phyloP scores from a whole-genome alignment of 2,888 invertebrate species.

The Sipunculus nudus region DNA sequence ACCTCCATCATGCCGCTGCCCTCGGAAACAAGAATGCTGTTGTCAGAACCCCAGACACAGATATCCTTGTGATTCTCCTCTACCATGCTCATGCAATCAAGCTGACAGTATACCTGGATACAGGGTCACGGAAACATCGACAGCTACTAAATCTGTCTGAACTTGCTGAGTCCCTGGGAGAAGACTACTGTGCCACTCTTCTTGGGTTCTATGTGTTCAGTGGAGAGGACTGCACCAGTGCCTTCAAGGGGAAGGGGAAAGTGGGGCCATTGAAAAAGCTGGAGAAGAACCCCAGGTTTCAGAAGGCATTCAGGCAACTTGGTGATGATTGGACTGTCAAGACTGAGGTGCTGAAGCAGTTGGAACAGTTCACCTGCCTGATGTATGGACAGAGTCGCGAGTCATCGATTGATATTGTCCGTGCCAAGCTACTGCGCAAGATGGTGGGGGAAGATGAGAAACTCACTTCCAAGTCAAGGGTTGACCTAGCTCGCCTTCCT shows the following conservation, averaged over 20 bases:
- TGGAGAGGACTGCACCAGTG: constrained; percentile 21
- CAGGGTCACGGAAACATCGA: constrained; percentile 17
- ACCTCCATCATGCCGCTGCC: constrained; percentile 3
- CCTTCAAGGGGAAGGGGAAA: constrained; percentile 28
- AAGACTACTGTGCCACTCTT: constrained; percentile 13
- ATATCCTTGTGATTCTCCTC: constrained; percentile 18
- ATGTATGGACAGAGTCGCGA: constrained; percentile 12
- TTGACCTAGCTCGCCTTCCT: constrained; percentile 25
- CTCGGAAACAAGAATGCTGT: constrained; percentile 16
- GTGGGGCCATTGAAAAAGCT: constrained; percentile 22
- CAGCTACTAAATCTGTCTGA: constrained; percentile 15
- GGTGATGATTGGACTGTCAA: constrained; percentile 14
- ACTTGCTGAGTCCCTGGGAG: constrained; percentile 11
- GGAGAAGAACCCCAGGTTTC: constrained; percentile 10
- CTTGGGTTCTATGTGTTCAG: constrained; percentile 21
- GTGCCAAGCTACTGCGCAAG: constrained; percentile 10
- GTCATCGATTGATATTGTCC: constrained; percentile 7
- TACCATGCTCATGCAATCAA: constrained; percentile 11
- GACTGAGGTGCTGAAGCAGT: neutral
- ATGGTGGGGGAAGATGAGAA: constrained; percentile 27
- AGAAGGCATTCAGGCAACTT: neutral
- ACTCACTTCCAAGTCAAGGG: constrained; percentile 24
- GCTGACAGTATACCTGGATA: constrained; percentile 18
- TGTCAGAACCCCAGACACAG: constrained; percentile 17
- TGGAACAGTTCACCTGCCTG: constrained; percentile 16